Conservation (phyloP, 2,113 vertebrate species). For the Psittacus erithacus region DNA sequence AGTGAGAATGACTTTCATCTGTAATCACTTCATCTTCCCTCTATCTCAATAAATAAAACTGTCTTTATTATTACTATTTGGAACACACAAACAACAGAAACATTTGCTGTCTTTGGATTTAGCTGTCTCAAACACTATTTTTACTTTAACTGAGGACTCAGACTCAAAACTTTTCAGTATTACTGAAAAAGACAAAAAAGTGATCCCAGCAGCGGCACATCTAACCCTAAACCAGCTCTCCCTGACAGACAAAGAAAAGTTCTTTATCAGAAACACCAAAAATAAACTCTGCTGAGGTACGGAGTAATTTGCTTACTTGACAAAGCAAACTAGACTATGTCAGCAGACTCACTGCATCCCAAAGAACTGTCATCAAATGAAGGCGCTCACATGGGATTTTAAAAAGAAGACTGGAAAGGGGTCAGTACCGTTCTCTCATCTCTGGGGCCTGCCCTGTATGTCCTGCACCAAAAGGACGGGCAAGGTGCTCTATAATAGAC, state of each 20-base stretch:
- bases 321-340: neutral
- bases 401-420: neutral
- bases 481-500: neutral
- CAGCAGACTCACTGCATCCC: neutral
- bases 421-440: neutral
- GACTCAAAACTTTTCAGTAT: neutral
- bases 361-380: neutral
- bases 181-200: neutral
- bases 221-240: neutral
- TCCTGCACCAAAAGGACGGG: neutral
- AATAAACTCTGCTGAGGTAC: neutral
- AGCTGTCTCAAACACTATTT: neutral
- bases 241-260: neutral
- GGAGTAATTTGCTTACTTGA: neutral
- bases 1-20: neutral
- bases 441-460: accelerated
- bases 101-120: neutral
- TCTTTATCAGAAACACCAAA: neutral
- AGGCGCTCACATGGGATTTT: neutral
- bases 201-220: accelerated
- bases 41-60: neutral
- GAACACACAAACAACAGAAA: neutral
- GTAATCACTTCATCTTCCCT: neutral
- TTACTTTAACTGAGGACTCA: neutral
- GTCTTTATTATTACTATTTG: neutral